These are phyloP conservation scores for Siderastrea siderea DNA, from an alignment of 92 coral and sea anemone species.

Conservation along the genomic window DNA sequence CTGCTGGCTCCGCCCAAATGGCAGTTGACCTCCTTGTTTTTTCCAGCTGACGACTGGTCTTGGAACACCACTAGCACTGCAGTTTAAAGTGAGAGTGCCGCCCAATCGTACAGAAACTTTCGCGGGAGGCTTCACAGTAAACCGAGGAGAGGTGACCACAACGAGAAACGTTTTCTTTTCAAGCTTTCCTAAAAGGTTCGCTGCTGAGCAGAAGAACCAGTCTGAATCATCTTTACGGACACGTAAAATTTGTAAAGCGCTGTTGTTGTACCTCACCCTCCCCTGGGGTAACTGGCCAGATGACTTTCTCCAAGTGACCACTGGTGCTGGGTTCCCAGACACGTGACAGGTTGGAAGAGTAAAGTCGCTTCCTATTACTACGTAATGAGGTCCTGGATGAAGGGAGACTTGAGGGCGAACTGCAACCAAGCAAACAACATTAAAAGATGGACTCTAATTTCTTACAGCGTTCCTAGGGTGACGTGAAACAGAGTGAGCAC, in stretches of 20 bases:
- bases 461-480: too few species aligned
- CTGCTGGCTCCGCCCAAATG: too few species aligned
- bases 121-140: background rate
- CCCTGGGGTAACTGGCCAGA: conserved; percentile 36
- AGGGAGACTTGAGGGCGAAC: conserved; percentile 54
- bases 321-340: conserved; percentile 48
- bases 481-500: too few species aligned
- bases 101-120: too few species aligned
- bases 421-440: background rate
- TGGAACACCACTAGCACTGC: too few species aligned
- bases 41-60: too few species aligned
- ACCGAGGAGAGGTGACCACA: conserved; percentile 21
- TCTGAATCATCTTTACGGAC: conserved; percentile 18
- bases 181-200: conserved; percentile 31
- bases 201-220: conserved; percentile 38
- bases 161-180: background rate
- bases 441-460: too few species aligned
- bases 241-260: background rate
- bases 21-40: too few species aligned
- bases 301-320: conserved; percentile 65
- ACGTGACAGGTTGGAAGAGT: conserved; percentile 59
- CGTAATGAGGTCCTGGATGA: conserved; percentile 41
- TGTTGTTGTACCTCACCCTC: background rate
- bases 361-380: conserved; percentile 43
- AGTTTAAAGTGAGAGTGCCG: too few species aligned